Conservation (phyloP, 2,888 invertebrate genomes). For the Nephrocerus scutellatus region DNA sequence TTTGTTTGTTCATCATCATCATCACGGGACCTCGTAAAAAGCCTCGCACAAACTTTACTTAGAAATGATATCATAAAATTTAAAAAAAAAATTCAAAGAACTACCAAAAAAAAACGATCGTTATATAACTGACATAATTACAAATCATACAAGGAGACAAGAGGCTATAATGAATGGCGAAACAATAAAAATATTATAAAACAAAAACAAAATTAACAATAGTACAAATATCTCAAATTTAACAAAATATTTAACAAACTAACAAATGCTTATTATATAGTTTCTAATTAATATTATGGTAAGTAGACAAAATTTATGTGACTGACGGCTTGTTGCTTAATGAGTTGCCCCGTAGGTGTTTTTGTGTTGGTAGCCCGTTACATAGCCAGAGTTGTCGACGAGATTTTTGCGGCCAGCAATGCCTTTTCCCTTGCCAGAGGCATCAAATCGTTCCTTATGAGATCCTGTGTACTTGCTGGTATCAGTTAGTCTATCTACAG, state of each 20-base stretch:
- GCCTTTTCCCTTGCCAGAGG: constrained; percentile 77
- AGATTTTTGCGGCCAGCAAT: constrained; percentile 74
- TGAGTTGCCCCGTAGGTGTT: constrained; percentile 63
- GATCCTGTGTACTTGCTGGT: constrained; percentile 83
- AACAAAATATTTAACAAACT: constrained; percentile 21
- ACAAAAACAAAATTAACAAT: too few species aligned
- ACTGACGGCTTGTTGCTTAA: constrained; percentile 28
- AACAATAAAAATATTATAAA: too few species aligned
- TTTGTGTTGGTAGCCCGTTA: constrained; percentile 78
- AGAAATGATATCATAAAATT: too few species aligned
- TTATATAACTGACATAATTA: too few species aligned
- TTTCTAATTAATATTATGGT: constrained; percentile 15
- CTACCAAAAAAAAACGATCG: too few species aligned
- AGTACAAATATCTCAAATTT: not conserved
- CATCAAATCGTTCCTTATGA: constrained; percentile 79
- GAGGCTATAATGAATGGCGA: too few species aligned
- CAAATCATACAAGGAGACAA: too few species aligned
- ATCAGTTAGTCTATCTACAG: constrained; percentile 69
- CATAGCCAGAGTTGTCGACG: constrained; percentile 69
- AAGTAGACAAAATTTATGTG: not conserved
- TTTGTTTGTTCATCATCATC: too few species aligned
- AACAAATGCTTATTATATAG: constrained; percentile 17
- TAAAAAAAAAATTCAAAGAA: too few species aligned
- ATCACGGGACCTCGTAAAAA: too few species aligned
- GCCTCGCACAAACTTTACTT: too few species aligned